Evolutionary conservation across 1,140 invertebrate genomes (phyloP).

Genomic region (Bombyx mori): ASM3026992v2 NC_085113.1:4942501-4943000

Average conservation of each 20-base stretch:
- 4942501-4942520: too few relatives aligned
- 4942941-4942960: conserved; percentile 6
- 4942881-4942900: conserved; percentile 4
- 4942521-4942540: conserved; percentile 28
- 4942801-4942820: neutral
- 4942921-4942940: neutral
- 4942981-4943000: too few relatives aligned
- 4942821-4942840: neutral
- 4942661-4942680: too few relatives aligned
- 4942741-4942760: too few relatives aligned
- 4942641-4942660: neutral
- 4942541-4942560: conserved; percentile 60
- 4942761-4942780: too few relatives aligned
- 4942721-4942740: too few relatives aligned
- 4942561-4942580: conserved; percentile 54
- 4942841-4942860: neutral
- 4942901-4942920: conserved; percentile 3
- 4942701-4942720: too few relatives aligned
- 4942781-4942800: conserved; percentile 1
- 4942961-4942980: neutral
- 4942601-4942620: conserved; percentile 51
- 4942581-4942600: conserved; percentile 59
- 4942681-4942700: too few relatives aligned
- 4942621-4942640: conserved; percentile 7
- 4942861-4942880: neutral